These are phyloP conservation scores for Rhaphigaster nebulosa DNA, from an alignment of 2,888 invertebrate genomes.

Conservation along the genomic window DNA sequence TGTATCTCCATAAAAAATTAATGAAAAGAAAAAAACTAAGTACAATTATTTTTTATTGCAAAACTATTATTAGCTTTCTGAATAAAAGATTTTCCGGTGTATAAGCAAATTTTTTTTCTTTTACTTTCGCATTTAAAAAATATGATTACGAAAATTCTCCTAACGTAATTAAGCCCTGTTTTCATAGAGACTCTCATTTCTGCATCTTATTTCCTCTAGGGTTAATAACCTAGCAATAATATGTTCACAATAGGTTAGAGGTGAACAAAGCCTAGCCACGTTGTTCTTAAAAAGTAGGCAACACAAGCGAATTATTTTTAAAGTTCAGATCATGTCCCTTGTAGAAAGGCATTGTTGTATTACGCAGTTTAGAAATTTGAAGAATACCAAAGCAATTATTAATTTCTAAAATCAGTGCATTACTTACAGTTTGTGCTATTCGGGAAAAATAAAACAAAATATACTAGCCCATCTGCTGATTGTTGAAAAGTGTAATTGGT, in stretches of 20 bases:
- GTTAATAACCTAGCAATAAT: background rate
- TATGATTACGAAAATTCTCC: background rate
- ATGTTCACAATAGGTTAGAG: background rate
- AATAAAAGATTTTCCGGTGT: background rate
- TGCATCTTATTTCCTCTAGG: background rate
- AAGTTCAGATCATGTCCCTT: background rate
- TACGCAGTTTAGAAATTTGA: background rate
- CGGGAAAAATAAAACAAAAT: too few species aligned
- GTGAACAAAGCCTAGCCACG: background rate
- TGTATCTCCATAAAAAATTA: background rate
- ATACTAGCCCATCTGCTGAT: too few species aligned
- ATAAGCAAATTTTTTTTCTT: background rate
- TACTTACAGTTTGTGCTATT: too few species aligned
- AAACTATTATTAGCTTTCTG: background rate
- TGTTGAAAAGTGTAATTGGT: too few species aligned
- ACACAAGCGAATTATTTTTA: background rate
- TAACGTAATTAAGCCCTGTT: background rate
- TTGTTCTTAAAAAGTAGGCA: background rate
- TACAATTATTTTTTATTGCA: background rate
- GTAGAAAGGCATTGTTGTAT: background rate
- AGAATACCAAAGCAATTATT: background rate
- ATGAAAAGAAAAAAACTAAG: background rate
- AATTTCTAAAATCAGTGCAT: background rate
- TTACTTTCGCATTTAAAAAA: background rate
- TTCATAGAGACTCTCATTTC: background rate